Conservation (phyloP, 2,113 vertebrate genomes). For the Piaya cayana region DNA sequence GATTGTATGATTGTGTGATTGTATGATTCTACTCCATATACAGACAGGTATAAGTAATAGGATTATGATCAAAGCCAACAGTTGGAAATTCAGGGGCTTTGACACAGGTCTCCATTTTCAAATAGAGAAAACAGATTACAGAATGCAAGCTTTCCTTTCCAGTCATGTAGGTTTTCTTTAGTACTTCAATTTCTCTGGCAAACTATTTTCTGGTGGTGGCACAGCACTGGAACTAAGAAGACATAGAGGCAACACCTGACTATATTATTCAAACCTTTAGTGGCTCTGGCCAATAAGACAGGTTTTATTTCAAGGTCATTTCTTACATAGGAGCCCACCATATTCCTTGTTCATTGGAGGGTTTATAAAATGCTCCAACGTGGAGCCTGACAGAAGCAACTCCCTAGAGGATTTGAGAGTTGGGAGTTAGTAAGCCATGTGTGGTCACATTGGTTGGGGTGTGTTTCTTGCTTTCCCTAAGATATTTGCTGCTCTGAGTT, state of each 20-base stretch:
- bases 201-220: background rate
- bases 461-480: background rate
- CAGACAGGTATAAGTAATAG: accelerated
- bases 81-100: background rate
- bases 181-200: background rate
- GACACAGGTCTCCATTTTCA: background rate
- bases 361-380: background rate
- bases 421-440: background rate
- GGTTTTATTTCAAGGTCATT: background rate
- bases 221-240: background rate
- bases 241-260: background rate
- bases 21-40: background rate
- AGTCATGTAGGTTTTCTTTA: background rate
- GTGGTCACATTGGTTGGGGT: background rate
- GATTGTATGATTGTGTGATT: no score
- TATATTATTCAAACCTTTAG: background rate
- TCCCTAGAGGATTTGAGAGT: background rate
- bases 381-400: background rate
- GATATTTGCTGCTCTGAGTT: background rate
- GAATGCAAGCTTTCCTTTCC: background rate
- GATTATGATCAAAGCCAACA: background rate
- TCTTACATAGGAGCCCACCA: background rate
- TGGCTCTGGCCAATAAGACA: background rate
- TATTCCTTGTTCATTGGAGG: background rate
- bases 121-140: background rate